Base-by-base conservation (phyloP, 2,797 vertebrate genomes). In the Lacerta viridis region DNA sequence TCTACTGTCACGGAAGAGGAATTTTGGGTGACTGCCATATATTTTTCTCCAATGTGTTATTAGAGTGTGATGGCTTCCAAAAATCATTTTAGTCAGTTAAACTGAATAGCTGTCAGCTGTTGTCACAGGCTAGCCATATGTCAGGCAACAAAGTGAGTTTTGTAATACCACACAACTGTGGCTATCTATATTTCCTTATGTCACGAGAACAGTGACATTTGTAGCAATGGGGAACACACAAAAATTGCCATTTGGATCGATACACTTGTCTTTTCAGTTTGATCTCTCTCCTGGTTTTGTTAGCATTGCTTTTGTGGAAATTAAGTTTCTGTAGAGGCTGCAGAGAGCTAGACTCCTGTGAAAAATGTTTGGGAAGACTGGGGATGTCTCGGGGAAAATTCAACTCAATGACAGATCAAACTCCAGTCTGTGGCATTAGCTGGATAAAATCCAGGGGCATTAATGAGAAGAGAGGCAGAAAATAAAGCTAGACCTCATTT, bases 91-190 rank as follows among this genome's bases (percentile, higher is more conserved):
- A 83, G 71, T 61, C 64, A 13, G 46, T 18, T 79, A 88, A 81
- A 74, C 84, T 66, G 39, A 87, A 79, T 50, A 41, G 20, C 41
- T 89, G 50, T 84, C 83, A 84, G 90, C 15, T 83, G n/a, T 25
- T 87, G 50, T 85, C 91, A 88, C 39, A 89, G 20, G 59, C 77
- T 5, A 93, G 43, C 29, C 79, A 39, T 80, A 79, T 90, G 88
- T 93, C 18, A 82, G 1, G 33, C 20, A 59, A 77, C 41, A 76
- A 61, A 69, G 13, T 79, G 61, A 36, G 11, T 80, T 74, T 87
- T 89, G 1, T 87, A 84, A 66, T 50, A 46, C 7, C 66, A 0
- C 81, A 74, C 15, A 29, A 87, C n/a, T 88, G 0, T 68, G 69
- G 43, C 0, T 15, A 2, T 2, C 0, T 72, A 87, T 1, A 81